Evolutionary conservation across 2,888 invertebrate genomes (phyloP), one percentile per base, ranked within the genome.

Genomic region (Exephanes ischioxanthus): DNA sequence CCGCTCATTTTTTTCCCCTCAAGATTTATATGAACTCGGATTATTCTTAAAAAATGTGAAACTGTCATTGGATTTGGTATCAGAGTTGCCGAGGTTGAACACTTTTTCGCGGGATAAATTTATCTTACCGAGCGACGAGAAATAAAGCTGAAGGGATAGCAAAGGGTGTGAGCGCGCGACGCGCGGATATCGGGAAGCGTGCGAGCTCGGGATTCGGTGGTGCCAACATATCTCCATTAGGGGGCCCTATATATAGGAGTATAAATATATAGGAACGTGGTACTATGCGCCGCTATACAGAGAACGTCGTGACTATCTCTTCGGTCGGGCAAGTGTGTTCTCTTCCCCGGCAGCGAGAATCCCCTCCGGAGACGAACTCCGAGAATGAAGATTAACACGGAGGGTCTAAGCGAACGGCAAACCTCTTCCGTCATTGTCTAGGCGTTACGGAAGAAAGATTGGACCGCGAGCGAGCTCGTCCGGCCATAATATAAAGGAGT

Each of bases 331-430:
- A 22, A 75, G 79, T 55, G 82, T 22, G 53, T 55, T 73, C 71
- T 66, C 73, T 71, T 80, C 37, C 33, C 30, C 48, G 67, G 53
- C 22, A 22, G 76, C 66, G 51, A 26, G 51, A 77, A 83, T 87
- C 86, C 90, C 89, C 89, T 77, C 86, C 73, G 84, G 90, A 90
- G 90, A 91, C 89, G 88, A 90, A 90, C 87, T 88, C 87, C 86
- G 89, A 86, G 92, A 92, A 93, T 93, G 91, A 91, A 92, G 93
- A 93, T 93, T 91, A 93, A 92, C 91, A 91, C 89, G 87, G 22
- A 71, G 71, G 85, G 87, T 89, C 89, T 88, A 70, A 84, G 84
- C 71, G 88, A 84, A 88, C 66, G 85, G 63, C 68, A 76, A 83
- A 89, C 85, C 89, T 90, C 89, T 80, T 93, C 88, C 89, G 89